Evolutionary conservation across 2,113 vertebrate genomes (phyloP), one percentile per base, ranked within the genome.

Genomic region (Jacana jacana): DNA sequence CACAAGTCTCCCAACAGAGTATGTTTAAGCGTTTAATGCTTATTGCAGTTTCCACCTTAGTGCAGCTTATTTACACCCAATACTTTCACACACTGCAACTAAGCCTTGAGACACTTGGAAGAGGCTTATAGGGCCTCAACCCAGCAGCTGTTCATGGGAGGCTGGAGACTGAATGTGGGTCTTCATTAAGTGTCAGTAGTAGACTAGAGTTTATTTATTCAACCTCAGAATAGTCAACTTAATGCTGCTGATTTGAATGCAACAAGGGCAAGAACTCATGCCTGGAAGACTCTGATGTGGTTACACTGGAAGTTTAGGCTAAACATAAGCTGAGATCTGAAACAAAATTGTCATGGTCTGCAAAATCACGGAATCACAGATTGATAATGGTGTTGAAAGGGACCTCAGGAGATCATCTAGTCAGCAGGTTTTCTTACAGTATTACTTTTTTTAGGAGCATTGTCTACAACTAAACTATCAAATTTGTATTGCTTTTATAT

Each of bases 261-360:
- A 96, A 96, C 65, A 85, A 96, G 97, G 95, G 93, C 94, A 92
- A 93, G 91, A 92, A 77, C 97, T 97, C 89, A 89, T 88, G 84
- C 87, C 35, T 92, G 75, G 91, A 96, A 96, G 94, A 77, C 84
- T 88, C 88, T 97, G 88, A 81, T 85, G 95, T 96, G 96, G 97
- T 96, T 97, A 86, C 58, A 42, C 75, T 97, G 93, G 51, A 96
- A 95, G 95, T 96, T 95, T 95, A 98, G 95, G 96, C 96, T 96
- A 97, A 97, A 97, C 86, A 96, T 79, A 92, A 82, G 81, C 12
- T 75, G 83, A 96, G 95, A 96, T 96, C 77, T 95, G 69, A 97
- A 97, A 91, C 83, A 96, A 60, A 75, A 81, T 96, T 97, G 95
- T 79, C 89, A 91, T 25, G 57, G 94, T 88, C 93, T 93, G 97